Evolutionary conservation across 2,888 invertebrate species (phyloP).

Genomic region (Abrostola triplasia): DNA sequence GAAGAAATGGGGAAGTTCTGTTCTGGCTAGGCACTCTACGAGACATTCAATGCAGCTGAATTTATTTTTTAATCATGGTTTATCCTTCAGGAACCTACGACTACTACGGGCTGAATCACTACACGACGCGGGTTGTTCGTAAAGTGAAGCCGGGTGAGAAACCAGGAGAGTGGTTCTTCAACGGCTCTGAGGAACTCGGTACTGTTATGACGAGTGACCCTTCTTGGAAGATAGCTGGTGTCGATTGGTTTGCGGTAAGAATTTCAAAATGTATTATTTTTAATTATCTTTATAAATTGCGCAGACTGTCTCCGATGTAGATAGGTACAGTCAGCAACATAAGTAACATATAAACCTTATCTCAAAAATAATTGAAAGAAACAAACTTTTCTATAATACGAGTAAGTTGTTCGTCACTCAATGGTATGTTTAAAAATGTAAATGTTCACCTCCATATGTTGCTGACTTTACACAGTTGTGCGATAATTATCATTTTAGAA

Average conservation of each 20-base stretch:
- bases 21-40: too few relatives aligned
- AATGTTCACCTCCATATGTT: too few relatives aligned
- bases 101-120: slow-evolving; percentile 85
- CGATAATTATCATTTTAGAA: too few relatives aligned
- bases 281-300: neutral
- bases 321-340: too few relatives aligned
- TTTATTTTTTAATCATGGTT: neutral
- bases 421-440: too few relatives aligned
- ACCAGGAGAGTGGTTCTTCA: slow-evolving; percentile 54
- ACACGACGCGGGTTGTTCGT: slow-evolving; percentile 68
- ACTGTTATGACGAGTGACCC: slow-evolving; percentile 39
- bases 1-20: too few relatives aligned
- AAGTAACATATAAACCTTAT: too few relatives aligned
- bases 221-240: slow-evolving; percentile 41
- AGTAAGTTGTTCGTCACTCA: too few relatives aligned
- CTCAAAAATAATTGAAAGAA: too few relatives aligned
- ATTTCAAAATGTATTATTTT: neutral
- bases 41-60: neutral
- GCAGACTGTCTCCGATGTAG: too few relatives aligned
- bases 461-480: too few relatives aligned
- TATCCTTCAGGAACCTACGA: slow-evolving; percentile 72
- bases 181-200: slow-evolving; percentile 54
- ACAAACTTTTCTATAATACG: too few relatives aligned
- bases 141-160: slow-evolving; percentile 44
- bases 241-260: slow-evolving; percentile 57